Percentiles rank a stretch among this genome's conserved stretches.
phyloP scores from a whole-genome alignment of 2,797 vertebrate species.

The Chaenodraco wilsoni region DNA sequence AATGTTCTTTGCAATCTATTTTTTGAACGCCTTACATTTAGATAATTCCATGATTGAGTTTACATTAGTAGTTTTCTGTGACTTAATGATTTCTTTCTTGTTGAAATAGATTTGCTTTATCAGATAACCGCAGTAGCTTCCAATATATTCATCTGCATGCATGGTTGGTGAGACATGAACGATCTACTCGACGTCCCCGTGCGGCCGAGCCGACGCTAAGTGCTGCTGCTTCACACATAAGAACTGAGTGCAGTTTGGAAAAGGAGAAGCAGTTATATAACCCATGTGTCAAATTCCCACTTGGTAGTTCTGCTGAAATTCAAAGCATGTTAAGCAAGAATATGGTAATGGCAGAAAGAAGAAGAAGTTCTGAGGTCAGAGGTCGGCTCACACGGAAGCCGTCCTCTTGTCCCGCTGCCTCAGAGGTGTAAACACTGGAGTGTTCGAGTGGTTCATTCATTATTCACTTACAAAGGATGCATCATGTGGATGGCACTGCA shows the following conservation, averaged over 20 bases:
- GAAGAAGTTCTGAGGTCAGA: neutral
- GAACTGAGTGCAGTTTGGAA: neutral
- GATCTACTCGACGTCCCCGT: neutral
- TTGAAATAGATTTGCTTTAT: neutral
- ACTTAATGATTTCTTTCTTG: neutral
- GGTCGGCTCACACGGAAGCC: neutral
- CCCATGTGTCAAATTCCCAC: neutral
- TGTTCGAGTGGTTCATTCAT: conserved; percentile 21
- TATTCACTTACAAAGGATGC: conserved; percentile 20
- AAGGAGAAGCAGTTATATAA: conserved; percentile 14
- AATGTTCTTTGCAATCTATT: too few species aligned
- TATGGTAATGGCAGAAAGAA: neutral
- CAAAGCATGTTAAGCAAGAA: neutral
- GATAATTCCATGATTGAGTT: too few species aligned
- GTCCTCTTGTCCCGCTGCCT: neutral
- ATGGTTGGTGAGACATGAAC: neutral
- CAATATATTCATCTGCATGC: conserved; percentile 7
- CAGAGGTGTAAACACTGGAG: neutral
- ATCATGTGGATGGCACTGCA: neutral
- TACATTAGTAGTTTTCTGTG: neutral
- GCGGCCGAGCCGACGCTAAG: neutral
- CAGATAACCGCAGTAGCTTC: neutral
- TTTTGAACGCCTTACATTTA: too few species aligned
- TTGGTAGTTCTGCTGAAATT: neutral
- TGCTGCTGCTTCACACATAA: neutral